These are phyloP conservation scores for Cynopterus brachyotis DNA, from an alignment of 2,113 vertebrate species.

Conservation along the genomic window DNA sequence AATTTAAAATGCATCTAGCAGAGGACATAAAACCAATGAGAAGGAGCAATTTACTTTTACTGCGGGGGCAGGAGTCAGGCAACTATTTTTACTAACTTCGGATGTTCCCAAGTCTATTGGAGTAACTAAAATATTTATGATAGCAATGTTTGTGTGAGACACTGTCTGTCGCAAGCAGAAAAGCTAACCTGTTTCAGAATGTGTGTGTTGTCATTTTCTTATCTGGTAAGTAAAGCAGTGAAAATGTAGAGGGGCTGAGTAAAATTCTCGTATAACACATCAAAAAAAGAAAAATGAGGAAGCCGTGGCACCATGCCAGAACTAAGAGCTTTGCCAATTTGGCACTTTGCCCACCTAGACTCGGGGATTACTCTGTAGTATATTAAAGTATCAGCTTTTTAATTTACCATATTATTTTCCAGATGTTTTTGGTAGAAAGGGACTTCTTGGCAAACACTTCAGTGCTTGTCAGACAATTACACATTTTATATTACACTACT, in stretches of 20 bases:
- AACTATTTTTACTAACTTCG: slow-evolving; percentile 73
- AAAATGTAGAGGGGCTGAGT: background rate
- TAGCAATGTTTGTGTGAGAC: background rate
- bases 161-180: background rate
- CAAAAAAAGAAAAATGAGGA: slow-evolving; percentile 65
- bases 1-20: slow-evolving; percentile 65
- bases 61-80: slow-evolving; percentile 52
- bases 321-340: slow-evolving; percentile 66
- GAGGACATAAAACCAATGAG: slow-evolving; percentile 69
- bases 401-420: slow-evolving; percentile 82
- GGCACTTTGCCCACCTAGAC: slow-evolving; percentile 67
- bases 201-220: slow-evolving; percentile 41
- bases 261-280: background rate
- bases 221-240: background rate
- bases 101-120: slow-evolving; percentile 21
- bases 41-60: slow-evolving; percentile 72
- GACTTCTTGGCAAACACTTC: slow-evolving; percentile 82
- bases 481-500: slow-evolving; percentile 83
- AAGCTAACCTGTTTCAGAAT: background rate
- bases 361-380: slow-evolving; percentile 74
- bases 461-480: slow-evolving; percentile 83
- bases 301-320: slow-evolving; percentile 59
- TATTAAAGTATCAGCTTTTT: slow-evolving; percentile 80
- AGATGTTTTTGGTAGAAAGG: slow-evolving; percentile 78
- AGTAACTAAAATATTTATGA: slow-evolving; percentile 72